Base-by-base conservation (phyloP, 2,888 invertebrate species). In the Eucera pruinosa region DNA sequence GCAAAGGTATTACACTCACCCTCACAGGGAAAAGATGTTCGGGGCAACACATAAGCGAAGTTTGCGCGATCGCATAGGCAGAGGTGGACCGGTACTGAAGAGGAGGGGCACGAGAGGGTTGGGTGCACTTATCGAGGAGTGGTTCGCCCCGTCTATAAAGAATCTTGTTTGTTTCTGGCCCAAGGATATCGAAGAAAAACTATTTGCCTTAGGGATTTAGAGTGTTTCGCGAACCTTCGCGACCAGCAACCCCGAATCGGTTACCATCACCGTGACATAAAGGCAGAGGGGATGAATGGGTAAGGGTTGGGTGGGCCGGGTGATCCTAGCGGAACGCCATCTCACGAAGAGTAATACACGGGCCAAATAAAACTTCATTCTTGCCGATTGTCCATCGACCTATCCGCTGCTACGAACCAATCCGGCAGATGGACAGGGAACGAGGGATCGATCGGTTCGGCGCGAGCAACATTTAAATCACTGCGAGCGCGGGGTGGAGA, bases 101-200 rank as follows among this genome's bases (percentile, higher is more conserved):
- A 27, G 41, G 55, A 54, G 33, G 65, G 75, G 58, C 1, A 45
- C 20, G 13, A 57, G n/a, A 6, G 75, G 60, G 68, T 61, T 64
- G 67, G 67, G 85, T 87, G 89, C 89, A 90, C 88, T 90, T 90
- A 88, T 87, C 80, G 87, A 86, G 88, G 87, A 90, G 89, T 89
- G 89, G 87, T 89, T 90, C 86, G 86, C 86, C 85, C 78, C 88
- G 85, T 89, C 89, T 90, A 89, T 91, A 90, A 90, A 90, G 90
- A 90, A 90, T 89, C 89, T 89, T 90, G 91, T 91, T 91, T 90
- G 90, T 89, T 89, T 89, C 89, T 88, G 87, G 86, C 88, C 88
- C 88, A 87, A 84, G 86, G 88, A 88, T 89, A 89, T 89, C 88
- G 86, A 88, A 86, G 86, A 88, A 89, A 89, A 90, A 89, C 89